phyloP scores from a whole-genome alignment of 1,140 invertebrate species.

The Hylaeus volcanicus region DNA sequence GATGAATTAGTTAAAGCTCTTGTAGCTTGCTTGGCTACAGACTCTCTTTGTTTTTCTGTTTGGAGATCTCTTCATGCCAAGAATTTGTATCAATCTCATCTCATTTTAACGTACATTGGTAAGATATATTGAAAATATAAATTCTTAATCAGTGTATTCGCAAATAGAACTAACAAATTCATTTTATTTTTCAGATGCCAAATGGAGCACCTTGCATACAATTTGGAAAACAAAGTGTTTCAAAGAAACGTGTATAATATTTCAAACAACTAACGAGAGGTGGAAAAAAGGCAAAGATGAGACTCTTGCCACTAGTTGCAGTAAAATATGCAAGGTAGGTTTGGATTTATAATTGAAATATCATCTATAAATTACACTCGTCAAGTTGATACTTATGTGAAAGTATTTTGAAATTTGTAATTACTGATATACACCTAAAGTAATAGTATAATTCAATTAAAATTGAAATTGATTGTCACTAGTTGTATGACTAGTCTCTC shows the following conservation, averaged over 20 bases:
- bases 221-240: slow-evolving; percentile 66
- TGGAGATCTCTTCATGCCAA: slow-evolving; percentile 83
- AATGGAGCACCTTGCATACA: slow-evolving; percentile 67
- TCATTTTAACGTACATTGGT: slow-evolving; percentile 80
- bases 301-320: slow-evolving; percentile 60
- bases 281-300: slow-evolving; percentile 76
- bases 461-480: no score
- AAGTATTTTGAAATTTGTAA: not conserved
- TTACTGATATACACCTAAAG: not conserved
- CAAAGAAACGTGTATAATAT: slow-evolving; percentile 65
- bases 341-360: not conserved
- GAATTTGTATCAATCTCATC: slow-evolving; percentile 78
- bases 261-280: slow-evolving; percentile 70
- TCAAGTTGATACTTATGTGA: not conserved
- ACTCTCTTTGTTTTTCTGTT: slow-evolving; percentile 79
- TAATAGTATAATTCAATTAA: not conserved
- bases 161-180: slow-evolving; percentile 1
- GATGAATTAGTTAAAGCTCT: slow-evolving; percentile 78
- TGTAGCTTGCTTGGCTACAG: slow-evolving; percentile 78
- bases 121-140: slow-evolving; percentile 53
- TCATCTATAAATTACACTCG: not conserved
- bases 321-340: slow-evolving; percentile 67
- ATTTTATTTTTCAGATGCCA: slow-evolving; percentile 62
- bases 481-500: no score
- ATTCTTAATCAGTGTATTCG: not conserved